Conservation (phyloP, 2,888 invertebrate genomes). For the Byasa hedistus region DNA sequence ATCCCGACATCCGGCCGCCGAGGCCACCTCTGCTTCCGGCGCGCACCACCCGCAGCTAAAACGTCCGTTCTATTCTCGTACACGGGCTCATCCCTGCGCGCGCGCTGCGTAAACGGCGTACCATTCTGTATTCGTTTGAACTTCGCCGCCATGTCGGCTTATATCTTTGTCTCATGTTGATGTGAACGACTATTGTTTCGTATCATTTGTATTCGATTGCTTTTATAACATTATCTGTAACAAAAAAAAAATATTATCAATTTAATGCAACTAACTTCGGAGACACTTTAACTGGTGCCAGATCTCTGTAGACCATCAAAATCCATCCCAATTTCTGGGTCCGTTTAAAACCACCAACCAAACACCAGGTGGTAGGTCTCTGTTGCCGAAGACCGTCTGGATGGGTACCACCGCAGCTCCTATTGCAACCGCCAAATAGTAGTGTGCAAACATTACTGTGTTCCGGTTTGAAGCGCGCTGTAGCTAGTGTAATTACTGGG, state of each 20-base stretch:
- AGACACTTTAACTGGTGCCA: too few relatives aligned
- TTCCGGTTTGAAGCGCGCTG: too few relatives aligned
- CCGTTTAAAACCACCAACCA: too few relatives aligned
- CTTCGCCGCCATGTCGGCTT: conserved; percentile 62
- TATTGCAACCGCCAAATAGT: too few relatives aligned
- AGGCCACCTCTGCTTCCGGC: conserved; percentile 52
- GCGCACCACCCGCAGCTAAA: conserved; percentile 36
- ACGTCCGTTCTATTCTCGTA: conserved; percentile 58
- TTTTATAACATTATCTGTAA: conserved; percentile 38
- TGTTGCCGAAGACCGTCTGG: too few relatives aligned
- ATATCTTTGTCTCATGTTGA: conserved; percentile 63
- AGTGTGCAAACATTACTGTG: too few relatives aligned
- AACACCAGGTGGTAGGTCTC: too few relatives aligned
- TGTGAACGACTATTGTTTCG: conserved; percentile 36
- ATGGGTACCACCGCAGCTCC: too few relatives aligned
- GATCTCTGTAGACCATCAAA: too few relatives aligned
- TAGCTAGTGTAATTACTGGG: too few relatives aligned
- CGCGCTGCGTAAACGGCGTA: conserved; percentile 55
- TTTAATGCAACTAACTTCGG: too few relatives aligned
- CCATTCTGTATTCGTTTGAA: conserved; percentile 54
- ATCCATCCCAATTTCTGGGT: too few relatives aligned
- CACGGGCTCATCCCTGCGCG: conserved; percentile 56
- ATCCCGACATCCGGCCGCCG: conserved; percentile 56
- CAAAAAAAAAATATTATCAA: conserved; percentile 16
- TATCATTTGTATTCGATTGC: conserved; percentile 36